Conservation (phyloP, 2,888 invertebrate species). For the Tachina fera region DNA sequence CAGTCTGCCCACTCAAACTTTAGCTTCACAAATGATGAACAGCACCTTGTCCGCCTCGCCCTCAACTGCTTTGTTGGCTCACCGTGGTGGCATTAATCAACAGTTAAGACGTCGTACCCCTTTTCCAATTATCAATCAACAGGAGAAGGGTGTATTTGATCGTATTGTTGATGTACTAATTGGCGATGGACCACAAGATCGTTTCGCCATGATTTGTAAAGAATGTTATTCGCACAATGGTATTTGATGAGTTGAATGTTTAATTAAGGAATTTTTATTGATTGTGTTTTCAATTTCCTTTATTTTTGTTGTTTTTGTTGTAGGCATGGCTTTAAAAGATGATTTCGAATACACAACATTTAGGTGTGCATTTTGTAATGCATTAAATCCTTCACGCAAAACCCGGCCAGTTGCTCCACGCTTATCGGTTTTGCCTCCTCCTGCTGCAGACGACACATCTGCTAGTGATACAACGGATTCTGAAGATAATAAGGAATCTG, state of each 20-base stretch:
- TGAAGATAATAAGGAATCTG: conserved; percentile 72
- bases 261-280: neutral
- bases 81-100: conserved; percentile 61
- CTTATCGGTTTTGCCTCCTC: conserved; percentile 67
- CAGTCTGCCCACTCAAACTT: conserved; percentile 47
- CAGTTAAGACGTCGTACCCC: conserved; percentile 80
- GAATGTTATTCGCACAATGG: conserved; percentile 97
- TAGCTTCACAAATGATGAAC: conserved; percentile 16
- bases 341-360: conserved; percentile 91
- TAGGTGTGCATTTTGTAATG: conserved; percentile 95
- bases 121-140: conserved; percentile 83
- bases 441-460: conserved; percentile 43
- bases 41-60: conserved; percentile 7
- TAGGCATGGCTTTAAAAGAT: conserved; percentile 89
- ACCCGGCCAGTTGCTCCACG: conserved; percentile 91
- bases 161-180: conserved; percentile 96
- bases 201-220: conserved; percentile 97
- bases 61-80: conserved; percentile 57
- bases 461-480: conserved; percentile 75
- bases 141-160: conserved; percentile 91
- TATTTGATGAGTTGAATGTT: conserved; percentile 74
- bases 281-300: conserved; percentile 7
- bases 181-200: conserved; percentile 96
- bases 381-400: conserved; percentile 94
- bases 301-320: conserved; percentile 1